Evolutionary conservation across 2,888 invertebrate genomes (phyloP).

Genomic region (Drosophila greeni): DNA sequence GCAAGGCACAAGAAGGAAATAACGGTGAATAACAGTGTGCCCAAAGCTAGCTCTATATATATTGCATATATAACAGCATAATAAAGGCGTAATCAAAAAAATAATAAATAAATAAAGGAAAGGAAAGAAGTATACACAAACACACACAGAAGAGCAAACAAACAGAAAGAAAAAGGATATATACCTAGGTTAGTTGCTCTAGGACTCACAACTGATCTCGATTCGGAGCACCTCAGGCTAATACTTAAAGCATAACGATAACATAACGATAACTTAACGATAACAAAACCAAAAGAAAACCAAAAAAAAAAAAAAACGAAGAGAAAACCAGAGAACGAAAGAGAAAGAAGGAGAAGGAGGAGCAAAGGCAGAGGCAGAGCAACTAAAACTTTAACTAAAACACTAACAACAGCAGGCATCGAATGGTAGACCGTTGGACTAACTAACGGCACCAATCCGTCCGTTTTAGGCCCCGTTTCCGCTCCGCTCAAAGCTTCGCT

Average conservation of each 20-base stretch:
- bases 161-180: slow-evolving; percentile 8
- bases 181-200: slow-evolving; percentile 26
- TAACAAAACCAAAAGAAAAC: neutral
- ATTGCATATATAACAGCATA: slow-evolving; percentile 40
- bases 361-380: neutral
- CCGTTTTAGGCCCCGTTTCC: slow-evolving; percentile 42
- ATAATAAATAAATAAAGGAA: slow-evolving; percentile 6
- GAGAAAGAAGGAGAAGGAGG: neutral
- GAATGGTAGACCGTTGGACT: slow-evolving; percentile 38
- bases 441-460: slow-evolving; percentile 40
- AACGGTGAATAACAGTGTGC: slow-evolving; percentile 14
- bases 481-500: slow-evolving; percentile 30
- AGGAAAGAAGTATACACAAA: slow-evolving; percentile 1
- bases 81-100: slow-evolving; percentile 56
- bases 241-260: slow-evolving; percentile 38
- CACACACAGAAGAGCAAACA: slow-evolving; percentile 2
- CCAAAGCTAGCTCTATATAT: slow-evolving; percentile 19
- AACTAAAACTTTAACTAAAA: slow-evolving; percentile 12
- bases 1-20: slow-evolving; percentile 14
- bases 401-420: slow-evolving; percentile 38
- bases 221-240: slow-evolving; percentile 42
- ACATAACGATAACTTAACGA: slow-evolving; percentile 15
- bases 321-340: neutral
- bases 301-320: too few relatives aligned
- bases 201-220: slow-evolving; percentile 40